phyloP scores from a whole-genome alignment of 2,797 vertebrate species.

The Loriculus beryllinus region DNA sequence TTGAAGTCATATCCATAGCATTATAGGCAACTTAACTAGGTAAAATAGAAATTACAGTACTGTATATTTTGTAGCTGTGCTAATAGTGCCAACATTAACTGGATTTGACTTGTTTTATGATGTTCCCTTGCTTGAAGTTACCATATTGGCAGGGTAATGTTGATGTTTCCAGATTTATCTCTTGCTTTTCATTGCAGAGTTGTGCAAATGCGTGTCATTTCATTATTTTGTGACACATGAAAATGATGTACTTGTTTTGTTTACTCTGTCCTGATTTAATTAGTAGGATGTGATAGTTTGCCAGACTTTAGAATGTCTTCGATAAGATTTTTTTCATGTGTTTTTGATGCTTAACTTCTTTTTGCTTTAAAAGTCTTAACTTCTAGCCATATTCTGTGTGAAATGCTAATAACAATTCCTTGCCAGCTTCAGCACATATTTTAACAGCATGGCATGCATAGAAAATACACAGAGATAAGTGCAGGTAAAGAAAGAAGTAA shows the following conservation, averaged over 20 bases:
- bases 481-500: background rate
- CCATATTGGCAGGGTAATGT: constrained; percentile 25
- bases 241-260: constrained; percentile 73
- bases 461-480: background rate
- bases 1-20: background rate
- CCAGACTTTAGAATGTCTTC: constrained; percentile 34
- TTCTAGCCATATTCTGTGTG: constrained; percentile 9
- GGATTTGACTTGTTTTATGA: background rate
- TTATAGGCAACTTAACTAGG: constrained; percentile 7
- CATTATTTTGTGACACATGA: constrained; percentile 70
- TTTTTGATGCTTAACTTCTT: constrained; percentile 25
- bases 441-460: background rate
- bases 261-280: constrained; percentile 69
- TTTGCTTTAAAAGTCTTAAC: background rate
- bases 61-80: background rate
- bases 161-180: constrained; percentile 62
- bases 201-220: constrained; percentile 74
- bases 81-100: background rate
- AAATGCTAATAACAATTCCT: constrained; percentile 15
- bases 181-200: constrained; percentile 70
- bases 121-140: constrained; percentile 44
- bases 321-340: background rate
- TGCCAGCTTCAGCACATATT: background rate
- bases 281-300: constrained; percentile 31
- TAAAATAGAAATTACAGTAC: constrained; percentile 12